phyloP scores from a whole-genome alignment of 37 sponge, comb jelly and placozoan genomes.

The Ephydatia muelleri region DNA sequence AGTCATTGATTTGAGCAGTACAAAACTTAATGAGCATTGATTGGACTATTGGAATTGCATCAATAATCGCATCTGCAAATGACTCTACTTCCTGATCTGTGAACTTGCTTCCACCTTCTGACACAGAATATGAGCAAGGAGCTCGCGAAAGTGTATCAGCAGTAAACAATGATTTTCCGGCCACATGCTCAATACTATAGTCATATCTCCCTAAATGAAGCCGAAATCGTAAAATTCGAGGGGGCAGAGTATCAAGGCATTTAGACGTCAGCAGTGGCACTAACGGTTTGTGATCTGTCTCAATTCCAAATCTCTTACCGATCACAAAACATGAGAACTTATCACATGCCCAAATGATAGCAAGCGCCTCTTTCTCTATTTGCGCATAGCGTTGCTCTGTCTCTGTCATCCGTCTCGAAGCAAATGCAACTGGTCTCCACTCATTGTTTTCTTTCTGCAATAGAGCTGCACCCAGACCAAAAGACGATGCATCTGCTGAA shows the following conservation, averaged over 20 bases:
- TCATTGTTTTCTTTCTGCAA: constrained; percentile 9
- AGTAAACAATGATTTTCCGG: background rate
- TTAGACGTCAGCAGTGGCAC: constrained; percentile 22
- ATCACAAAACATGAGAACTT: constrained; percentile 18
- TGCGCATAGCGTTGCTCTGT: background rate
- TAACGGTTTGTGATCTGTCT: constrained; percentile 26
- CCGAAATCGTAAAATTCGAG: constrained; percentile 4
- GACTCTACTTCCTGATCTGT: constrained; percentile 13
- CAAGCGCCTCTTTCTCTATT: constrained; percentile 39
- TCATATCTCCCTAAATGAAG: constrained; percentile 18
- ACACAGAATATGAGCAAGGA: background rate
- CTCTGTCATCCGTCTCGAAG: background rate
- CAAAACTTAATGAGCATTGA: constrained; percentile 1
- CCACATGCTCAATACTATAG: constrained; percentile 5
- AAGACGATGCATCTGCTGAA: background rate
- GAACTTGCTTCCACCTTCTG: background rate
- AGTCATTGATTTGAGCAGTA: constrained; percentile 15
- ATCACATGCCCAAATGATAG: constrained; percentile 30
- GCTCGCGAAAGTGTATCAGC: constrained; percentile 36
- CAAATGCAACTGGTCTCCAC: background rate
- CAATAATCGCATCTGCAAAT: background rate
- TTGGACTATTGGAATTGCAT: constrained; percentile 6
- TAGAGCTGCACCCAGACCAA: constrained; percentile 20
- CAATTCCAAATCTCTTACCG: constrained; percentile 3
- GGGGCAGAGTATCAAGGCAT: constrained; percentile 21